These are phyloP conservation scores for Polymixis lichenea DNA, from an alignment of 2,888 invertebrate genomes.

Conservation along the genomic window DNA sequence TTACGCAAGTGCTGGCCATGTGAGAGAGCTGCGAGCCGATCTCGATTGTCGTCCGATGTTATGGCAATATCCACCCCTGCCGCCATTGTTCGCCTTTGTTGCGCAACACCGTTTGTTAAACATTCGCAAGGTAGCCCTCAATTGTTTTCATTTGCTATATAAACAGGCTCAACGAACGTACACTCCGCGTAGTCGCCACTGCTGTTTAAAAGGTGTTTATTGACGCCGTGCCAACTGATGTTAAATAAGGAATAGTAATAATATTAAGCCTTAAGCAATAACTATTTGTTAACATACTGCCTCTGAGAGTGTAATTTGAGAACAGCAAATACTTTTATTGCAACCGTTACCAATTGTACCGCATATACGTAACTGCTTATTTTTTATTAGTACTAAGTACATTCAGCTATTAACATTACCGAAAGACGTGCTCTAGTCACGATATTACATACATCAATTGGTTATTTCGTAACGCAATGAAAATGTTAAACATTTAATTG, in stretches of 20 bases:
- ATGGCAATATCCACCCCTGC: constrained; percentile 83
- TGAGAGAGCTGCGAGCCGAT: constrained; percentile 63
- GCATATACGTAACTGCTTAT: background rate
- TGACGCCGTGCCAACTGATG: constrained; percentile 30
- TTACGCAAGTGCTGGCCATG: constrained; percentile 67
- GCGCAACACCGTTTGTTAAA: constrained; percentile 87
- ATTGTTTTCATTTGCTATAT: constrained; percentile 83
- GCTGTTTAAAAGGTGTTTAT: constrained; percentile 43
- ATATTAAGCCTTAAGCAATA: constrained; percentile 12
- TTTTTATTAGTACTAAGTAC: background rate
- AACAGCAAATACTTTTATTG: constrained; percentile 3
- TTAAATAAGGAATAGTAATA: constrained; percentile 31
- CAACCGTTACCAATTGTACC: background rate
- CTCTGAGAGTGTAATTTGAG: constrained; percentile 12
- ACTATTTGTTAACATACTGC: constrained; percentile 1
- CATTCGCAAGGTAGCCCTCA: constrained; percentile 78
- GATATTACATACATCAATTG: constrained; percentile 13
- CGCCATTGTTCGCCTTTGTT: constrained; percentile 85
- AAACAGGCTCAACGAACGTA: constrained; percentile 74
- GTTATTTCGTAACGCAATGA: constrained; percentile 15
- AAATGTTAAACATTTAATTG: constrained; percentile 7
- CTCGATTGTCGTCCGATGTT: constrained; percentile 80
- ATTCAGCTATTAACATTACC: constrained; percentile 2
- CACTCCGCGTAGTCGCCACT: constrained; percentile 33
- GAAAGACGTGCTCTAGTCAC: background rate